These are phyloP conservation scores for Neomonachus schauinslandi DNA, from an alignment of 2,113 vertebrate genomes.

Conservation along the genomic window DNA sequence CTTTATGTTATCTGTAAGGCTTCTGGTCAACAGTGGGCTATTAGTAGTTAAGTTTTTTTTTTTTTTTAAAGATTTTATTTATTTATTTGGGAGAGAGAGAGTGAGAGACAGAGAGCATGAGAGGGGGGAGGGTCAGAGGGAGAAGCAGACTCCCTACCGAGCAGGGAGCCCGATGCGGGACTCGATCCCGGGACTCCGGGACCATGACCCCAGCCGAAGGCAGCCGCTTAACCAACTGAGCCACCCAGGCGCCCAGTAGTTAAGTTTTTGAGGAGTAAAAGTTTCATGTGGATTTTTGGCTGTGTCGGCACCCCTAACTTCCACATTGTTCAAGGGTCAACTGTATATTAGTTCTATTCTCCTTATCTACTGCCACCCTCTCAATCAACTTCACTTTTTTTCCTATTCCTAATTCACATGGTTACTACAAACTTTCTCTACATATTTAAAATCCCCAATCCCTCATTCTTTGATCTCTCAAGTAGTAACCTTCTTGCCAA, in stretches of 20 bases:
- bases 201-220: too few species aligned
- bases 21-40: not conserved
- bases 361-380: not conserved
- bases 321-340: not conserved
- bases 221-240: too few species aligned
- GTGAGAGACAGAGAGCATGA: too few species aligned
- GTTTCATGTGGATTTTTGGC: not conserved
- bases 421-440: not conserved
- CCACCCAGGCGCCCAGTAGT: too few species aligned
- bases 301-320: not conserved
- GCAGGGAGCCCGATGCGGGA: too few species aligned
- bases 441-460: not conserved
- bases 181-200: too few species aligned
- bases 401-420: not conserved
- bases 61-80: too few species aligned
- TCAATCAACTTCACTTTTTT: not conserved
- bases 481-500: not conserved
- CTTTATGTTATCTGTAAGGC: not conserved
- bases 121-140: too few species aligned
- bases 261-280: not conserved
- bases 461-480: not conserved
- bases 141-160: too few species aligned
- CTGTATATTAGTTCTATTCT: not conserved
- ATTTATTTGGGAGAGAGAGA: too few species aligned
- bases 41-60: not conserved